Percentiles rank a stretch among this genome's conserved stretches.
Conservation (phyloP, 2,888 invertebrate genomes). For the Rapana venosa region DNA sequence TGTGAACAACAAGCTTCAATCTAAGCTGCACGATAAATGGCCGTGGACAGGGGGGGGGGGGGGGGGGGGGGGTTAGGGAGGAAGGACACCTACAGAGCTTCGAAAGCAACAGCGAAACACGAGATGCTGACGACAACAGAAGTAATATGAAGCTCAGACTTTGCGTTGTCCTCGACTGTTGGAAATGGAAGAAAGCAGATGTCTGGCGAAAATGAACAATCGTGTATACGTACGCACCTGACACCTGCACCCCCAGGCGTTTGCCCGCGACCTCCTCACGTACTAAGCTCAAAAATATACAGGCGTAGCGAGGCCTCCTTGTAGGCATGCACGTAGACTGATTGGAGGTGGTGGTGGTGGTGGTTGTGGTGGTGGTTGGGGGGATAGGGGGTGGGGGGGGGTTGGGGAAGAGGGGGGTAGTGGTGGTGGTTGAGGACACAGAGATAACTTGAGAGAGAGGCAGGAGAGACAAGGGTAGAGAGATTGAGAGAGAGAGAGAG, state of each 20-base stretch:
- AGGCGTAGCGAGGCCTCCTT: not conserved
- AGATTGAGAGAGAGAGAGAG: not conserved
- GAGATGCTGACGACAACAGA: too few species aligned
- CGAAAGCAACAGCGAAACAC: too few species aligned
- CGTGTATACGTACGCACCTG: too few species aligned
- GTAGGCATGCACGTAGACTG: not conserved
- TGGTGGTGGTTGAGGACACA: not conserved
- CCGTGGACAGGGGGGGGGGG: too few species aligned
- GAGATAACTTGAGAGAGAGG: not conserved
- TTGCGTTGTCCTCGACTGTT: too few species aligned
- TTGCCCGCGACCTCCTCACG: not conserved
- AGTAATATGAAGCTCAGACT: too few species aligned
- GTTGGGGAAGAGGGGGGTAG: not conserved
- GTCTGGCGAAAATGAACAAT: too few species aligned
- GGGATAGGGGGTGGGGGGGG: not conserved
- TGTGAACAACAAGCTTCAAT: too few species aligned
- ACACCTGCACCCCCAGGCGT: not conserved
- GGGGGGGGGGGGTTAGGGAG: too few species aligned
- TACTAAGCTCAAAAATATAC: not conserved
- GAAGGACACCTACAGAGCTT: too few species aligned
- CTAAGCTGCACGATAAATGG: too few species aligned
- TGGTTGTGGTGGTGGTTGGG: not conserved
- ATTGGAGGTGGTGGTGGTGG: not conserved
- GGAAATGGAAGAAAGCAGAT: too few species aligned
- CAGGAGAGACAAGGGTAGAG: not conserved